A percentile compares a stretch with the other conserved stretches of the same genome.
Conservation (phyloP, 2,797 vertebrate genomes). For the Melanotaenia maccullochi region DNA sequence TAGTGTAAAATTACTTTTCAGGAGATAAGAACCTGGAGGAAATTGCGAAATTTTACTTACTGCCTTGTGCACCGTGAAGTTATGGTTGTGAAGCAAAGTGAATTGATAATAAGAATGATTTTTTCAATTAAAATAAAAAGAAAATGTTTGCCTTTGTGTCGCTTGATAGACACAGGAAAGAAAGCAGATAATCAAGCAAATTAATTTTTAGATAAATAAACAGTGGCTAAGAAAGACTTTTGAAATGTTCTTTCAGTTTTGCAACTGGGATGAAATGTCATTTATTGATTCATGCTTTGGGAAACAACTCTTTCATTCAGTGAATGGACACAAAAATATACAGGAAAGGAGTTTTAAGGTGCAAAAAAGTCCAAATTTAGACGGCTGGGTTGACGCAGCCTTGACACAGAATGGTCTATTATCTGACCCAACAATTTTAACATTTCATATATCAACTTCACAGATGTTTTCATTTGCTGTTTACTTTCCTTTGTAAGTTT, state of each 20-base stretch:
- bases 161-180: neutral
- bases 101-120: constrained; percentile 28
- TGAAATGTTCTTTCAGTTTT: neutral
- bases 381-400: too few relatives aligned
- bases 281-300: neutral
- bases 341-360: neutral
- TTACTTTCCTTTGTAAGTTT: neutral
- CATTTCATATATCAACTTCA: too few relatives aligned
- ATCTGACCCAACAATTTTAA: too few relatives aligned
- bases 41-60: constrained; percentile 30
- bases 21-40: constrained; percentile 43
- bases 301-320: neutral
- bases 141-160: neutral
- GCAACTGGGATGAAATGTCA: neutral
- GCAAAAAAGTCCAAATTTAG: neutral
- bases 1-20: constrained; percentile 58
- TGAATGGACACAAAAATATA: neutral
- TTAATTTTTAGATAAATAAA: neutral
- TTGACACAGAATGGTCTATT: too few relatives aligned
- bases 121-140: constrained; percentile 22
- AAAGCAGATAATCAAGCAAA: neutral
- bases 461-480: neutral
- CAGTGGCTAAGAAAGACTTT: neutral
- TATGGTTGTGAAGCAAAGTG: constrained; percentile 29
- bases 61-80: constrained; percentile 15